Evolutionary conservation across 2,797 vertebrate species (phyloP).

Genomic region (Odontamblyopus rebecca): DNA sequence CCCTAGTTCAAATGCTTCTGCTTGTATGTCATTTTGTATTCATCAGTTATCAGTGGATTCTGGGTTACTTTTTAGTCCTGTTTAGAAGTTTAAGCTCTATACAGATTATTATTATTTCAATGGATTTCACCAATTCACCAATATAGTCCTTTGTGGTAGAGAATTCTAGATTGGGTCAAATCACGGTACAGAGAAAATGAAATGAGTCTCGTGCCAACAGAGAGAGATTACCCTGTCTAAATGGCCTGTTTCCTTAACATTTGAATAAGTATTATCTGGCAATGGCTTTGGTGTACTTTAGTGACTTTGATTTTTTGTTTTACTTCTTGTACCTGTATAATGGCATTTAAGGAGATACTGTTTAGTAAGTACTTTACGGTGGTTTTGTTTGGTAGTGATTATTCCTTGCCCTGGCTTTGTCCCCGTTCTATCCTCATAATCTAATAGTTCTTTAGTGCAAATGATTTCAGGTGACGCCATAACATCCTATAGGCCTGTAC

Average conservation of each 20-base stretch:
- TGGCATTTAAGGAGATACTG: not conserved
- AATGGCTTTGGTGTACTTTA: not conserved
- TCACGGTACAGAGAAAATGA: not conserved
- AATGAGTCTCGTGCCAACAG: not conserved
- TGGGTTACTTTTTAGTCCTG: too few species aligned
- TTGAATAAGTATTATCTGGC: not conserved
- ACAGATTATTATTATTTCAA: too few species aligned
- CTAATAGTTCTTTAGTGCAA: too few species aligned
- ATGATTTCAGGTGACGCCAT: too few species aligned
- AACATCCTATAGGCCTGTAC: too few species aligned
- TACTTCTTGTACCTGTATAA: not conserved
- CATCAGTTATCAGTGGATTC: too few species aligned
- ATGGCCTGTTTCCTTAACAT: not conserved
- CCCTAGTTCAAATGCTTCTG: too few species aligned
- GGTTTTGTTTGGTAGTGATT: too few species aligned
- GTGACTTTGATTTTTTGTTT: not conserved
- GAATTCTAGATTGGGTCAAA: not conserved
- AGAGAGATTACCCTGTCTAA: not conserved
- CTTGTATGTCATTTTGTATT: too few species aligned
- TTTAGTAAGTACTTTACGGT: not conserved
- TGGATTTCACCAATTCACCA: too few species aligned
- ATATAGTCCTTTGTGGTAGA: too few species aligned
- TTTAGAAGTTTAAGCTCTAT: too few species aligned
- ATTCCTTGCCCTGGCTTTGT: not conserved
- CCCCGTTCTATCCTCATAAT: not conserved